Conservation (phyloP, 2,888 invertebrate genomes). For the Eumerus sabulonum region DNA sequence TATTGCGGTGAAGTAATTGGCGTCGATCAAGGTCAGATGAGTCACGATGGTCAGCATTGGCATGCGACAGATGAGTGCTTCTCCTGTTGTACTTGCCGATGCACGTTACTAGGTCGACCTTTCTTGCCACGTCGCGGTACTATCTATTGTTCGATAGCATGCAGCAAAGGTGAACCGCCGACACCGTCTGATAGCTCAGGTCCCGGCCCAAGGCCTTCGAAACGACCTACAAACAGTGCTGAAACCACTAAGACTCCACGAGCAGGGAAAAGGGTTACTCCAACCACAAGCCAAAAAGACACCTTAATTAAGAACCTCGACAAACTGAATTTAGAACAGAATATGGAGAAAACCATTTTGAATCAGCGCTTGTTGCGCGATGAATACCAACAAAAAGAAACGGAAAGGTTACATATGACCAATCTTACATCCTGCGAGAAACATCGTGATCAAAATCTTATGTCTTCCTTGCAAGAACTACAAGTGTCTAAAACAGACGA, state of each 20-base stretch:
- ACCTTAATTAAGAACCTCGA: constrained; percentile 81
- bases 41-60: constrained; percentile 98
- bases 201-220: constrained; percentile 81
- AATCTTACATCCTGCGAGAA: constrained; percentile 80
- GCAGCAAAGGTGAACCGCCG: constrained; percentile 94
- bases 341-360: constrained; percentile 74
- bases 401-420: constrained; percentile 80
- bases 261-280: constrained; percentile 74
- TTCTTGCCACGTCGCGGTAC: constrained; percentile 95
- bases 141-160: constrained; percentile 96
- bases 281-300: constrained; percentile 78
- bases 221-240: constrained; percentile 79
- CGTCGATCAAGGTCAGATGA: constrained; percentile 98
- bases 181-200: constrained; percentile 92
- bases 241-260: constrained; percentile 80
- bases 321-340: constrained; percentile 73
- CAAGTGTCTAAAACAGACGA: constrained; percentile 76
- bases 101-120: constrained; percentile 88
- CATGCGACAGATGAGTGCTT: constrained; percentile 97
- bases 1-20: constrained; percentile 97
- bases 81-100: constrained; percentile 92
- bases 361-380: constrained; percentile 80
- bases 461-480: constrained; percentile 83
- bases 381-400: constrained; percentile 82
- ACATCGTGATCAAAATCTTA: constrained; percentile 77